Conservation (phyloP, 2,888 invertebrate species). For the Chaetoderma sp. region DNA sequence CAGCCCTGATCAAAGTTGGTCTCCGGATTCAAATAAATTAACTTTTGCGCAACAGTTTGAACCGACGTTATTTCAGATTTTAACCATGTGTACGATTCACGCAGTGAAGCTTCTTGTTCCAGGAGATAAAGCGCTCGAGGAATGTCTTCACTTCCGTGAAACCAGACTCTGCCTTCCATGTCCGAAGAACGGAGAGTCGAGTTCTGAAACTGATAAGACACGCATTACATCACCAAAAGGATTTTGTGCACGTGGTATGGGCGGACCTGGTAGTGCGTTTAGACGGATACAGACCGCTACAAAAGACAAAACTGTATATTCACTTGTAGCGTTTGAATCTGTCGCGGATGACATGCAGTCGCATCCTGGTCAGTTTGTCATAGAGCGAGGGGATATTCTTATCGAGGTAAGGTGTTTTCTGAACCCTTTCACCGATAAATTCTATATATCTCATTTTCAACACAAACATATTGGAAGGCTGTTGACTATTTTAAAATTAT, state of each 20-base stretch:
- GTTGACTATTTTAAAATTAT: too few species aligned
- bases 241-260: background rate
- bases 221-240: too few species aligned
- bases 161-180: background rate
- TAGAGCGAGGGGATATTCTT: conserved; percentile 1
- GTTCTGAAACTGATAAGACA: too few species aligned
- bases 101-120: background rate
- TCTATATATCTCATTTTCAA: too few species aligned
- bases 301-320: background rate
- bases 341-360: background rate
- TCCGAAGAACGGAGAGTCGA: background rate
- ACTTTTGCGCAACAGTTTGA: too few species aligned
- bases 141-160: background rate
- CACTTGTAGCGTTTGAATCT: background rate
- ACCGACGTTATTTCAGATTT: background rate
- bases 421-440: too few species aligned
- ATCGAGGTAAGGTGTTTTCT: conserved; percentile 12
- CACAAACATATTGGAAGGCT: too few species aligned
- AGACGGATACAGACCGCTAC: background rate
- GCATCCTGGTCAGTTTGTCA: background rate
- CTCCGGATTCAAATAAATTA: too few species aligned
- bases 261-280: conserved; percentile 5
- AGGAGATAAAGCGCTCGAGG: background rate
- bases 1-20: background rate
- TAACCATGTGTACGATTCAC: conserved; percentile 1